Evolutionary conservation across 1,140 invertebrate genomes (phyloP).

Genomic region (Aphaenogaster rudis): DNA sequence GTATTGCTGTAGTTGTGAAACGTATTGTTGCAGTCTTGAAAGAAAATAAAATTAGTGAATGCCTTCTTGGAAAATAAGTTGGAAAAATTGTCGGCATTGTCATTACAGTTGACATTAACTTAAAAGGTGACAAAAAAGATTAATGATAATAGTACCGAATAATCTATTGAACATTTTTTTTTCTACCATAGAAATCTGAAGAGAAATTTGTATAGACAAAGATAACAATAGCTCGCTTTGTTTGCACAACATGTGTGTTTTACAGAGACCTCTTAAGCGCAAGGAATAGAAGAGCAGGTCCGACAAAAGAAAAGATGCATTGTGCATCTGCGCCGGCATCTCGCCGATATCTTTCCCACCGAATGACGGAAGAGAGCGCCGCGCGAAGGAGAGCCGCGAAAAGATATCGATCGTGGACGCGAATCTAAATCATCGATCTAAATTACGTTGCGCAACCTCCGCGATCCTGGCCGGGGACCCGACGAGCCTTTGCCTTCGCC

Average conservation of each 20-base stretch:
- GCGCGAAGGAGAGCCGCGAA: slow-evolving; percentile 29
- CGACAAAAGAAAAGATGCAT: background rate
- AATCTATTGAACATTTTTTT: too few species aligned
- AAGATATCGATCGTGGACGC: slow-evolving; percentile 57
- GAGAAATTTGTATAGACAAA: too few species aligned
- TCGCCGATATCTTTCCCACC: slow-evolving; percentile 57
- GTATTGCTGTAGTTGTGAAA: too few species aligned
- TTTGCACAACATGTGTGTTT: background rate
- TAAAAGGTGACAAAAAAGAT: too few species aligned
- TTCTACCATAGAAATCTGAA: too few species aligned
- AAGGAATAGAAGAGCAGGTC: background rate
- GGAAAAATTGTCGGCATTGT: too few species aligned
- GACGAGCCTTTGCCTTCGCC: slow-evolving; percentile 10
- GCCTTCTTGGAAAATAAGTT: too few species aligned
- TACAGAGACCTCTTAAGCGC: background rate
- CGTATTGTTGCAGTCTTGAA: too few species aligned
- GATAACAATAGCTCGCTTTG: background rate
- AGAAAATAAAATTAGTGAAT: too few species aligned
- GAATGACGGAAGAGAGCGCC: slow-evolving; percentile 46
- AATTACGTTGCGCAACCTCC: slow-evolving; percentile 68
- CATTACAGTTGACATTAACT: too few species aligned
- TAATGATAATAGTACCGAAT: too few species aligned
- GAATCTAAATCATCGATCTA: slow-evolving; percentile 74
- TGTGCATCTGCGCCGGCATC: slow-evolving; percentile 20
- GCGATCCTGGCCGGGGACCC: slow-evolving; percentile 1